Conservation (phyloP, 2,888 invertebrate genomes). For the Drosophila melanosoma region DNA sequence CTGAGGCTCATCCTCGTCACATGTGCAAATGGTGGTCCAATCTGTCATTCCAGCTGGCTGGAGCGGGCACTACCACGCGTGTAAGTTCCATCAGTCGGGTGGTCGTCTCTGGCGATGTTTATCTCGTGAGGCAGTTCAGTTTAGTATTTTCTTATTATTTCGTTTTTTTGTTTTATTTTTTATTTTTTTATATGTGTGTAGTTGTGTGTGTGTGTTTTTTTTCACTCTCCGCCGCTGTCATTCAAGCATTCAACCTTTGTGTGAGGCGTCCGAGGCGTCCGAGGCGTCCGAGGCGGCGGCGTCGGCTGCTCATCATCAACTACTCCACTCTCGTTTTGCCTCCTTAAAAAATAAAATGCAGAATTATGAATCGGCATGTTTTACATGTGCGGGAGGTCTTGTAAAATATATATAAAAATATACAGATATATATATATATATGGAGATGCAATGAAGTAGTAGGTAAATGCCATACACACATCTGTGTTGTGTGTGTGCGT, state of each 20-base stretch:
- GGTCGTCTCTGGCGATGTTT: slow-evolving; percentile 61
- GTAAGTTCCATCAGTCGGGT: slow-evolving; percentile 55
- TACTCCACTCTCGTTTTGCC: slow-evolving; percentile 57
- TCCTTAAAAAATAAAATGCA: slow-evolving; percentile 68
- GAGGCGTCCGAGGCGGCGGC: background rate
- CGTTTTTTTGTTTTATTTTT: slow-evolving; percentile 8
- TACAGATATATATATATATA: background rate
- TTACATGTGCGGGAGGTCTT: slow-evolving; percentile 82
- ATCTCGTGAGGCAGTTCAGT: slow-evolving; percentile 57
- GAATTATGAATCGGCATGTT: slow-evolving; percentile 83
- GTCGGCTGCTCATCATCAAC: slow-evolving; percentile 46
- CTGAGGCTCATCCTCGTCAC: slow-evolving; percentile 46
- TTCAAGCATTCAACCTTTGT: slow-evolving; percentile 66
- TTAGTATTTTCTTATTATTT: slow-evolving; percentile 44
- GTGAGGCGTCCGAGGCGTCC: slow-evolving; percentile 46
- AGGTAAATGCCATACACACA: slow-evolving; percentile 4
- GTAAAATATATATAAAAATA: slow-evolving; percentile 43
- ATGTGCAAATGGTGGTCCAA: slow-evolving; percentile 67
- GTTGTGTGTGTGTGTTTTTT: slow-evolving; percentile 3
- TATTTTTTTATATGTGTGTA: background rate
- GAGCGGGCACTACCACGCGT: slow-evolving; percentile 17
- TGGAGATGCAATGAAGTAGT: slow-evolving; percentile 3
- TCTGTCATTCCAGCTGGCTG: slow-evolving; percentile 63
- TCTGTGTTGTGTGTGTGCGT: slow-evolving; percentile 24
- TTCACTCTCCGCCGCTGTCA: slow-evolving; percentile 55